Evolutionary conservation across 2,888 invertebrate species (phyloP).

Genomic region (Caenorhabditis sp.): DNA sequence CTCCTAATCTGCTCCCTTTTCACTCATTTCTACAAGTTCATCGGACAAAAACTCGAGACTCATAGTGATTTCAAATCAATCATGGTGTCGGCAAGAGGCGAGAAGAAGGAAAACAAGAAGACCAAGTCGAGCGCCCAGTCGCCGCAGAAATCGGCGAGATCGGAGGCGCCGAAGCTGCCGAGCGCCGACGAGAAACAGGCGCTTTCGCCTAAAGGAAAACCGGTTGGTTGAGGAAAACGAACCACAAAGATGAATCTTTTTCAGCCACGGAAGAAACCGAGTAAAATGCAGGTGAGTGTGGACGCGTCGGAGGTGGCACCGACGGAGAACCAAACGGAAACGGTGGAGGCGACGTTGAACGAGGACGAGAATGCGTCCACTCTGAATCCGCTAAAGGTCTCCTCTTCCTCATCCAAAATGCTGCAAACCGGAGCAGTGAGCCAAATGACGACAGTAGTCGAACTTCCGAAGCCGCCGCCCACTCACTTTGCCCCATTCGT

Average conservation of each 20-base stretch:
- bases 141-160: not conserved
- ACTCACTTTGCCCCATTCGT: constrained; percentile 4
- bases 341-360: not conserved
- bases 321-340: too few species aligned
- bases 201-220: too few species aligned
- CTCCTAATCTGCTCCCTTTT: not conserved
- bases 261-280: not conserved
- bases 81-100: constrained; percentile 6
- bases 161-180: not conserved
- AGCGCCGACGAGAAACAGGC: too few species aligned
- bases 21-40: not conserved
- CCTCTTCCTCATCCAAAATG: too few species aligned
- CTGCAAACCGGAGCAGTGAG: too few species aligned
- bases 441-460: too few species aligned
- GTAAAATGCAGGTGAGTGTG: not conserved
- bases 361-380: not conserved
- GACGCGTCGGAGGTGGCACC: not conserved
- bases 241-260: too few species aligned
- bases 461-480: not conserved
- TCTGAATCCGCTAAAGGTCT: not conserved
- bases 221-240: too few species aligned
- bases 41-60: too few species aligned
- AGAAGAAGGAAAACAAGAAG: constrained; percentile 11
- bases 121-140: not conserved
- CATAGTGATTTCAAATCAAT: constrained; percentile 2